Conservation (phyloP, 2,797 vertebrate species). For the Rhinatrema bivittatum region DNA sequence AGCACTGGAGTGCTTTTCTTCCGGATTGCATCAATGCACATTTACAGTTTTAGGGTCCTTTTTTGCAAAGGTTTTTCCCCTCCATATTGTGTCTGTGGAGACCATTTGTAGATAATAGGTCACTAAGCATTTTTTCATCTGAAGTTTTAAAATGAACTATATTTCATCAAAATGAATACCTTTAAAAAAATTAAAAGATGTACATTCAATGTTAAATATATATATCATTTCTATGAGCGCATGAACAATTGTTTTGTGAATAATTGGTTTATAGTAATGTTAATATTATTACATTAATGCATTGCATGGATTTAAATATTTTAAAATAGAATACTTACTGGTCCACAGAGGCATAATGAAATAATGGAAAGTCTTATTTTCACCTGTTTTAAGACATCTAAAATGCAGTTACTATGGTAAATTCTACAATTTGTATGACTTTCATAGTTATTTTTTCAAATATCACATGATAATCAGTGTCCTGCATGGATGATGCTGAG, state of each 20-base stretch:
- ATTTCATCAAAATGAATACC: slow-evolving; percentile 24
- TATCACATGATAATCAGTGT: no score
- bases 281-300: slow-evolving; percentile 52
- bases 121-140: slow-evolving; percentile 54
- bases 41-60: no score
- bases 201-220: slow-evolving; percentile 43
- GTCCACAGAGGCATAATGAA: slow-evolving; percentile 18
- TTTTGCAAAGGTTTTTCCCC: no score
- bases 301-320: slow-evolving; percentile 47
- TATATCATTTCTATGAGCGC: slow-evolving; percentile 21
- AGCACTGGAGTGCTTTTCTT: slow-evolving; percentile 45
- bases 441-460: no score
- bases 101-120: no score
- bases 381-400: no score
- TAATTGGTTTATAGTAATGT: slow-evolving; percentile 64
- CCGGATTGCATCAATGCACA: no score
- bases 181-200: slow-evolving; percentile 38
- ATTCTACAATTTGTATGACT: no score
- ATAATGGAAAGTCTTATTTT: background rate
- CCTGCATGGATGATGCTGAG: no score
- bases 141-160: slow-evolving; percentile 50
- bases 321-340: slow-evolving; percentile 17
- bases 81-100: no score
- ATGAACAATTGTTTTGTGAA: slow-evolving; percentile 58
- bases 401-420: no score